Base-by-base conservation (phyloP, 1,140 invertebrate genomes). In the Drosophila azteca region DNA sequence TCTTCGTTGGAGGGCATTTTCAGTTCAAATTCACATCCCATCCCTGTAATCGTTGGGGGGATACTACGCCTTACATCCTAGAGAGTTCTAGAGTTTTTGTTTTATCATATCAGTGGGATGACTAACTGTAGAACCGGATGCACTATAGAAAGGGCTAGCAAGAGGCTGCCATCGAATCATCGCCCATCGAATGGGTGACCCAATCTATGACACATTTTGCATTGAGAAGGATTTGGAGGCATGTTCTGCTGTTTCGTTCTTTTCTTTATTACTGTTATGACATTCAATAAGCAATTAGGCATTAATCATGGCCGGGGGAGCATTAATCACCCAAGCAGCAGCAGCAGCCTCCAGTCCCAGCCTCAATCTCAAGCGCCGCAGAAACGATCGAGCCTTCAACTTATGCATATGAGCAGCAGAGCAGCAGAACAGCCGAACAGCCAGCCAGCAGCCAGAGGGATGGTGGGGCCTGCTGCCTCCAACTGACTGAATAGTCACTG, bases 281-380 rank as follows among this genome's bases (percentile, higher is more conserved):
- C 82, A 85, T 87, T 85, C 83, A 85, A 76, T 79, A 79, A 78
- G 78, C 82, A 85, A 85, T 85, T 85, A 79, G 78, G 78, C 79
- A 85, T 85, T 87, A 85, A 85, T 85, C 82, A 85, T 72, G 60
- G 68, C 65, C 58, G 61, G 51, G 65, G 58, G 55, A 58, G 48
- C 35, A 75, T 51, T 51, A 59, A 45, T 58, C 49, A 52, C 46
- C 46, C 35, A 35, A 22, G 48, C 15, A 5, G 41, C 24, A 49
- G 29, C 39, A 35, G 53, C 45, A 64, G 46, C 35, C 35, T 54
- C 49, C 29, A 44, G 55, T 2, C 22, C 31, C 51, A 66, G 48
- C 57, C 50, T 79, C 69, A 60, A 76, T 66, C 65, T 54, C 22
- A 41, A 80, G 58, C 58, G 65, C 68, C 82, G 60, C 75, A 81